These are phyloP conservation scores for Gastrophryne carolinensis DNA, from an alignment of 2,797 vertebrate species.

Conservation along the genomic window DNA sequence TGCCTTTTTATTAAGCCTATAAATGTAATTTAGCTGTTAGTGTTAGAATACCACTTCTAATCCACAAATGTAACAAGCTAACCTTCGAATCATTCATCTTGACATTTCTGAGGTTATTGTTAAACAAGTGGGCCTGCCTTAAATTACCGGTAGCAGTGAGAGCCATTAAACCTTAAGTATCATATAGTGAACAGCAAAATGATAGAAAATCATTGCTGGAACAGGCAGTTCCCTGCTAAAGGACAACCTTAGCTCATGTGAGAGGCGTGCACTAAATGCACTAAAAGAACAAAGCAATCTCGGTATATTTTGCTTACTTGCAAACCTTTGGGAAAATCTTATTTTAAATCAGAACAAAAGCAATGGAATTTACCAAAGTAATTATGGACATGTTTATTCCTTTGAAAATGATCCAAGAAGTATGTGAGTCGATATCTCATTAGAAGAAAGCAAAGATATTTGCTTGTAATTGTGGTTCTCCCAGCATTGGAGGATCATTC, in stretches of 20 bases:
- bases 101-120: constrained; percentile 7
- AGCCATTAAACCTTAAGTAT: neutral
- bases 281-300: no score
- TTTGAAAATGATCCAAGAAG: no score
- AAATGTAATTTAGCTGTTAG: neutral
- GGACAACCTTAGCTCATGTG: neutral
- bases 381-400: no score
- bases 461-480: no score
- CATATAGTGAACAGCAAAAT: neutral
- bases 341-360: no score
- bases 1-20: no score
- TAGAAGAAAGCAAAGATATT: no score
- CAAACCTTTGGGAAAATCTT: no score
- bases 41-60: neutral
- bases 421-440: no score
- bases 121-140: neutral
- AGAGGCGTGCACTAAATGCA: neutral
- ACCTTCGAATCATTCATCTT: constrained; percentile 10
- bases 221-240: neutral
- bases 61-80: constrained; percentile 1
- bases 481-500: no score
- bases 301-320: no score
- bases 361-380: no score
- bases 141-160: neutral
- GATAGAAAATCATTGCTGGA: neutral